Base-by-base conservation (phyloP, 2,113 vertebrate species). In the Miniopterus natalensis region DNA sequence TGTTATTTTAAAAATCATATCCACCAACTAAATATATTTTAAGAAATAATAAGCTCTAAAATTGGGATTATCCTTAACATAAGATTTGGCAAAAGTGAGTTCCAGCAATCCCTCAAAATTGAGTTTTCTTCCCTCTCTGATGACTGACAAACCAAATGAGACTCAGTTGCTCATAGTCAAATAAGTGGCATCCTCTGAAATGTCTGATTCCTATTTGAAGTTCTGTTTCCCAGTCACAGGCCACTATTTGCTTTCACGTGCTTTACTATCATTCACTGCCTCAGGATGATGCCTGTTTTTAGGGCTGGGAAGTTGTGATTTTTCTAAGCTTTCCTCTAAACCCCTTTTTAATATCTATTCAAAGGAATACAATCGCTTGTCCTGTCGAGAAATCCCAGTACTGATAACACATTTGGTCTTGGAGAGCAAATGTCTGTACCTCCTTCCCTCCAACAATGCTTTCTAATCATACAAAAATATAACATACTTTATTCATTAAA, bases 121-220 rank as follows among this genome's bases (percentile, higher is more conserved):
- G 12, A 86, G 49, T 74, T 95, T 88, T 55, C 18, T 79, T 84
- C 40, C 21, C 4, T 74, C 49, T 84, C 1, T 18, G 11, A 42
- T 83, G n/a, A 87, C 20, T 92, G 27, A 66, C 80, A 88, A 92
- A 27, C 45, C 80, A 31, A 94, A 75, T 14, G 40, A 45, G 87
- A 80, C 8, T 61, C 25, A 55, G 42, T 45, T 59, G 20, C 49
- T 88, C 29, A 20, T 42, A 14, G 14, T 68, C 20, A 75, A 70
- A 61, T 57, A 85, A 84, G 15, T 14, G 65, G 27, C 18, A 51
- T 25, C 18, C 11, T 91, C 86, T 65, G 77, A 84, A 55, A 88
- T 42, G 14, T 31, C 14, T 1, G 5, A 7, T 45, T 20, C 20
- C 42, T 83, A 80, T 6, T 7, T 36, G 53, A 93, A 61, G 8